Base-by-base conservation (phyloP, 2,888 invertebrate species). In the Phalera bucephala region DNA sequence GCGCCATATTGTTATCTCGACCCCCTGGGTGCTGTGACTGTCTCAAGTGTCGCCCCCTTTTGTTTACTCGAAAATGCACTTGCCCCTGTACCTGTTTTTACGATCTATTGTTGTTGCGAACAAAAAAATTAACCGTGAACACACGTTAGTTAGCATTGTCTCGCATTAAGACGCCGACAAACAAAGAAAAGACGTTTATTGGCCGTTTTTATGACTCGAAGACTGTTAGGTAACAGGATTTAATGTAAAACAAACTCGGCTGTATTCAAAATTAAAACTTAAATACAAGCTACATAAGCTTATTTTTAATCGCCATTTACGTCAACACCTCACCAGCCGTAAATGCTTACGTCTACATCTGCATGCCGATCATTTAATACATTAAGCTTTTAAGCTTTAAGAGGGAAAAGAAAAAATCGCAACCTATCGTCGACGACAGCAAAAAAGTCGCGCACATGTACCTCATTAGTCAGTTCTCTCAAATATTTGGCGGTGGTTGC, bases 401-500 rank as follows among this genome's bases (percentile, higher is more conserved):
- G 55, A 45, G 45, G 47, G 42, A 52, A 55, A 38, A 35, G 38
- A 59, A 61, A 56, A 52, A 56, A 58, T 53, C 44, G 47, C 61
- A 58, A 62, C 58, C 69, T 67, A 71, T 66, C 67, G 46, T 41
- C 43, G 50, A 55, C 47, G 47, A 52, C 47, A 43, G 38, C 44
- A 44, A 64, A 65, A 71, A 80, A 76, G 73, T 66, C 31, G 32
- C 60, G 72, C 88, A 88, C 77, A 80, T 89, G 89, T 82, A 76
- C 75, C 70, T 87, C 84, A 88, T 89, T 89, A 89, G 87, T 80
- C 68, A 58, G 64, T 53, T 58, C 60, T 60, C 64, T 72, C 74
- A 83, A 84, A 85, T 83, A 85, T 87, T 88, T 85, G 78, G 77
- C 80, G 77, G 75, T 71, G 64, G 70, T 82, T 70, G 83, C 83